Evolutionary conservation across 2,888 invertebrate species (phyloP), one percentile per base, ranked within the genome.

Genomic region (Pheosia gnoma): DNA sequence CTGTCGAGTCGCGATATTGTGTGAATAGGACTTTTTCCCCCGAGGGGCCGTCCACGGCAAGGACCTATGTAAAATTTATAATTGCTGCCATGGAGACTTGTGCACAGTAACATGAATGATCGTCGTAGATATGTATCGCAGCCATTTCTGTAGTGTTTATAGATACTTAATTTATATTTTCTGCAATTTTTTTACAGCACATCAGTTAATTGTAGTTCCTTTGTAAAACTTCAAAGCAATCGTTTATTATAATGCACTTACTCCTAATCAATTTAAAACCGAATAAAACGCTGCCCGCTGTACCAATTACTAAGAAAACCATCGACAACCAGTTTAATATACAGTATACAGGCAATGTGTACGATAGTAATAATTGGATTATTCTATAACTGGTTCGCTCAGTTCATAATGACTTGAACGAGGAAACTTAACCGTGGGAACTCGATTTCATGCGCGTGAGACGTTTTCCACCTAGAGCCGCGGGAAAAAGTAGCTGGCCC

Each of bases 401-500:
- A 62, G 67, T 74, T 73, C 65, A 77, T 85, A 85, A 87, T 88
- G 86, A 81, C 80, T 70, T 74, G 79, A 82, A 83, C 78, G 75
- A 84, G 85, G 86, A 88, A 89, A 87, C 78, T 81, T 79, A 83
- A 79, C 83, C 92, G 92, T 93, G 92, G 91, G 93, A 92, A 91
- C 86, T 75, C 79, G 84, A 86, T 86, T 84, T 85, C 79, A 84
- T 87, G 83, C 81, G 84, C 87, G 84, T 86, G 88, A 86, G 87
- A 87, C 81, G 85, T 86, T 91, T 90, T 88, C 86, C 81, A 82
- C 68, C 70, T 66, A 63, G 61, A 56, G 60, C 74, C 78, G 68
- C 62, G 72, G 86, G 89, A 87, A 90, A 88, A 85, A 86, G 84
- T 76, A 74, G 83, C 79, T 75, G 72, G 76, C 72, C 78, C 74